Base-by-base conservation (phyloP, 2,888 invertebrate genomes). In the Shargacucullia verbasci region DNA sequence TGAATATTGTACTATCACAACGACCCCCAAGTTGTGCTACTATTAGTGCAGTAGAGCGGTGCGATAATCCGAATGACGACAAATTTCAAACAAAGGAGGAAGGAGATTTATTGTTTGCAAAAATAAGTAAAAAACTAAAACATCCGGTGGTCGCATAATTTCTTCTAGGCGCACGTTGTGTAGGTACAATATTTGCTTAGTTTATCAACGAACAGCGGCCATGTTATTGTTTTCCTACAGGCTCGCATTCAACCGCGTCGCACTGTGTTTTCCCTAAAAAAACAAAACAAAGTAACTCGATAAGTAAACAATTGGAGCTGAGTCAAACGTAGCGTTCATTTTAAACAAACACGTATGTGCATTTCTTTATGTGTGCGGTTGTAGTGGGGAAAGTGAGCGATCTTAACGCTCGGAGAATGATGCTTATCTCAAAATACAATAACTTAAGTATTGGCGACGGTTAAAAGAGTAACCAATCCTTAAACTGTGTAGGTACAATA, bases 241-340 rank as follows among this genome's bases (percentile, higher is more conserved):
- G 55, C 70, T 70, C 78, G 73, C 78, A 78, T 76, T 76, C 69
- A 73, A 56, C 66, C 61, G 58, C 59, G 76, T 62, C 63, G 62
- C 59, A 49, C 63, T 14, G 73, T 86, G 87, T 85, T 86, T 86
- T 86, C 84, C 79, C 81, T 81, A 74, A 83, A 87, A 86, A 85
- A 85, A 85, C 86, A 84, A 82, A 87, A 88, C 88, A 88, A 72
- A 79, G 86, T 78, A 84, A 87, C 77, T 44, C 68, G 82, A 86
- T 87, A 87, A 78, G 78, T 82, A 84, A 86, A 87, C 86, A 85
- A 59, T 72, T 62, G 56, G 59, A 62, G 81, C 76, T 83, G 82
- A 83, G 59, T 84, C 83, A 82, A 80, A 70, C 63, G 61, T 61
- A 48, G 69, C 59, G 44, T 62, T 54, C 61, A 61, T 62, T 68